Conservation (phyloP, 2,113 vertebrate genomes). For the Arothron firmamentum region DNA sequence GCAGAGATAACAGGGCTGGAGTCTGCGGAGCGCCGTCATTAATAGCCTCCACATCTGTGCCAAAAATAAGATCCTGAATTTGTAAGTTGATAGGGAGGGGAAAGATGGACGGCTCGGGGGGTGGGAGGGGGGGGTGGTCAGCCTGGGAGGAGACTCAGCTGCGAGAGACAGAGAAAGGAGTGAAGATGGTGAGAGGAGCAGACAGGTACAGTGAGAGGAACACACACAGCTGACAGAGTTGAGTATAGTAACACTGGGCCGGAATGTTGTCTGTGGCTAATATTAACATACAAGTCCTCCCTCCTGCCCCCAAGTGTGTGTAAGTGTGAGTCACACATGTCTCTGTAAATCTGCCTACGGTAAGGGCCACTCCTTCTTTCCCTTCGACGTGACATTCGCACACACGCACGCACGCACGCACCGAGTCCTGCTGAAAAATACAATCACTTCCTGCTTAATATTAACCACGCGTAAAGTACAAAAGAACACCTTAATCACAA, state of each 20-base stretch:
- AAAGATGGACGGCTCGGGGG: background rate
- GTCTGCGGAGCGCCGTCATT: background rate
- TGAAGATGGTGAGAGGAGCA: slow-evolving; percentile 37
- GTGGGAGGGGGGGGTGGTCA: background rate
- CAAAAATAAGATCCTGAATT: slow-evolving; percentile 16
- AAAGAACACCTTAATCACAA: background rate
- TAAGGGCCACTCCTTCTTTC: slow-evolving; percentile 53
- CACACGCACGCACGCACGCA: slow-evolving; percentile 2
- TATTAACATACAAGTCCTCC: slow-evolving; percentile 68
- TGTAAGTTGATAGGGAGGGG: slow-evolving; percentile 1
- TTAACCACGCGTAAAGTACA: slow-evolving; percentile 20
- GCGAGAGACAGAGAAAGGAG: slow-evolving; percentile 29
- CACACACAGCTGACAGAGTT: slow-evolving; percentile 65
- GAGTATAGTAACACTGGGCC: slow-evolving; percentile 70
- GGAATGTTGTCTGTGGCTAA: slow-evolving; percentile 72
- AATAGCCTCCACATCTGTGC: slow-evolving; percentile 16
- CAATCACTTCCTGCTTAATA: slow-evolving; percentile 23
- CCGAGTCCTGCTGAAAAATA: slow-evolving; percentile 19
- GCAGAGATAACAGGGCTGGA: slow-evolving; percentile 14
- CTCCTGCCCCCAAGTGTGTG: slow-evolving; percentile 45
- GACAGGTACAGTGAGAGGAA: slow-evolving; percentile 42
- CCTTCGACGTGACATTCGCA: slow-evolving; percentile 12
- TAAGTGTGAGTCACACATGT: slow-evolving; percentile 64
- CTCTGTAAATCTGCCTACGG: slow-evolving; percentile 37
- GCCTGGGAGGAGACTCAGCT: slow-evolving; percentile 36